phyloP scores from a whole-genome alignment of 2,888 invertebrate genomes.

The Lepidocyrtinus sp. region DNA sequence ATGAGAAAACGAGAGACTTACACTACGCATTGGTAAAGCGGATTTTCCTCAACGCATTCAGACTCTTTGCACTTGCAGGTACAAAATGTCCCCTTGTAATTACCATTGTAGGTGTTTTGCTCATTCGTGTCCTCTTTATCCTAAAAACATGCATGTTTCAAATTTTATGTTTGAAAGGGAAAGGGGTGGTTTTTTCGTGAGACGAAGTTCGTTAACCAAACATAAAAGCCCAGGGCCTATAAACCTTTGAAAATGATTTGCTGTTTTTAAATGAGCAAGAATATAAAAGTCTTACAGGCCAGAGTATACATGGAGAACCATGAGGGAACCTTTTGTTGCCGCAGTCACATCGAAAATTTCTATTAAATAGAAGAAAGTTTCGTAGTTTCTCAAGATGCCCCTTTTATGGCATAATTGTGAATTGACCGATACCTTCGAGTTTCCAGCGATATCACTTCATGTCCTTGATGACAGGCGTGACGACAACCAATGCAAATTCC shows the following conservation, averaged over 20 bases:
- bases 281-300: constrained; percentile 77
- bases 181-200: too few relatives aligned
- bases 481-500: constrained; percentile 96
- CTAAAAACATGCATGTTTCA: too few relatives aligned
- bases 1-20: too few relatives aligned
- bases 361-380: constrained; percentile 69
- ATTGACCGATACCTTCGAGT: constrained; percentile 80
- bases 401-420: background rate
- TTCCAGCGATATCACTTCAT: constrained; percentile 94
- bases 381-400: too few relatives aligned
- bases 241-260: too few relatives aligned
- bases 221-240: too few relatives aligned
- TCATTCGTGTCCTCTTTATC: constrained; percentile 79
- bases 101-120: constrained; percentile 89
- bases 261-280: too few relatives aligned
- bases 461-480: constrained; percentile 94
- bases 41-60: constrained; percentile 83
- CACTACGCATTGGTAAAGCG: constrained; percentile 76
- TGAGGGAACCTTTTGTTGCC: constrained; percentile 84
- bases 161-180: too few relatives aligned
- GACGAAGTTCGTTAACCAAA: too few relatives aligned
- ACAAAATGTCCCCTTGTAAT: constrained; percentile 94
- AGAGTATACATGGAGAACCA: constrained; percentile 80
- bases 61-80: constrained; percentile 93
- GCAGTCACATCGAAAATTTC: constrained; percentile 96